These are phyloP conservation scores for Sebastes taczanowskii DNA, from an alignment of 2,797 vertebrate genomes.

Conservation along the genomic window DNA sequence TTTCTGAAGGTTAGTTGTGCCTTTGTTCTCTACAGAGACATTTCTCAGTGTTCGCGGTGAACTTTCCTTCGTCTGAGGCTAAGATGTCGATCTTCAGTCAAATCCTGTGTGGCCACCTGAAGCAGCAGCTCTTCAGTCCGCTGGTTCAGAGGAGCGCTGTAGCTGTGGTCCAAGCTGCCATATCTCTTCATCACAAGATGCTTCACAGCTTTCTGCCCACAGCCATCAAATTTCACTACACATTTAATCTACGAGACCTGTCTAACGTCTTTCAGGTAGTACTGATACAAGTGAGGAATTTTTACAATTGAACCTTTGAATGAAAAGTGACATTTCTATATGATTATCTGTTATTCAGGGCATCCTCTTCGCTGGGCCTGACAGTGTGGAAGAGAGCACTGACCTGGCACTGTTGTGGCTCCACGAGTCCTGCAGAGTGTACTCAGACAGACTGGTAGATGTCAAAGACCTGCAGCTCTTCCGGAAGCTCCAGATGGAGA, in stretches of 20 bases:
- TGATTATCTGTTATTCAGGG: conserved; percentile 71
- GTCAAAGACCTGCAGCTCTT: conserved; percentile 81
- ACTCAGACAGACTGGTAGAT: conserved; percentile 86
- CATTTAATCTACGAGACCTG: conserved; percentile 86
- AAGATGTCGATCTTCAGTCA: conserved; percentile 83
- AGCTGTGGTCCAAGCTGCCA: conserved; percentile 77
- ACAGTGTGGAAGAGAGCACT: conserved; percentile 75
- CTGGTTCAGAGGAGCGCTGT: conserved; percentile 69
- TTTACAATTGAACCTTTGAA: background rate
- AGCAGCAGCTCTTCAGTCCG: conserved; percentile 72
- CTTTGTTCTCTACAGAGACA: conserved; percentile 76
- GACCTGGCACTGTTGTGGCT: conserved; percentile 83
- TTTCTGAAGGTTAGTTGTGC: background rate
- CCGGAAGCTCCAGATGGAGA: conserved; percentile 79
- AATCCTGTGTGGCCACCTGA: conserved; percentile 82
- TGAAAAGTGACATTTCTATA: conserved; percentile 11
- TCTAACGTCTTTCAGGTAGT: conserved; percentile 85
- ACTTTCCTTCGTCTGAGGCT: conserved; percentile 81
- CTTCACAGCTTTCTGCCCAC: conserved; percentile 82
- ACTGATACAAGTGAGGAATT: background rate
- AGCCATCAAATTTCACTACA: conserved; percentile 85
- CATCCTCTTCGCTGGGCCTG: conserved; percentile 83
- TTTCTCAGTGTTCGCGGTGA: conserved; percentile 88
- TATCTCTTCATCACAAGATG: conserved; percentile 80
- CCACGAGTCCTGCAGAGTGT: conserved; percentile 84